Evolutionary conservation across 2,797 vertebrate species (phyloP).

Genomic region (Rhyacichthys aspro): DNA sequence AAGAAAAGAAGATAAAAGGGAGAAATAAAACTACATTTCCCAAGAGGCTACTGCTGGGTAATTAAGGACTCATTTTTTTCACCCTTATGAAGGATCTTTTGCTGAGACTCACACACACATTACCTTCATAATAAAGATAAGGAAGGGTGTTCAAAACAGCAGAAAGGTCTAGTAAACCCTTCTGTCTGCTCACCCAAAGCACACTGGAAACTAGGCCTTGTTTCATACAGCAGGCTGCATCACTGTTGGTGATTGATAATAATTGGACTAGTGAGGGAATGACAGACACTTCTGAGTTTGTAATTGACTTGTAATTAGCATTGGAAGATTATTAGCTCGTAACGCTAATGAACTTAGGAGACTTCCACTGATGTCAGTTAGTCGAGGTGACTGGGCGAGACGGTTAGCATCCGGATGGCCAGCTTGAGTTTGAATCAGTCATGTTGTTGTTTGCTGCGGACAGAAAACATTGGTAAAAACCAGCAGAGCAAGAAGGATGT

Average conservation of each 20-base stretch:
- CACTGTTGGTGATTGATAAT: slow-evolving; percentile 60
- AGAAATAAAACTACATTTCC: slow-evolving; percentile 52
- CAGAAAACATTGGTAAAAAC: slow-evolving; percentile 51
- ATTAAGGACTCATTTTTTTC: slow-evolving; percentile 61
- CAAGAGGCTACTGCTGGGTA: slow-evolving; percentile 48
- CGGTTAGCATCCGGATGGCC: slow-evolving; percentile 22
- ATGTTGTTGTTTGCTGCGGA: slow-evolving; percentile 47
- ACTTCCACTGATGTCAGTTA: slow-evolving; percentile 26
- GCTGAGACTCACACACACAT: slow-evolving; percentile 31
- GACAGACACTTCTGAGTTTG: slow-evolving; percentile 51
- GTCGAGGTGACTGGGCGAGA: slow-evolving; percentile 52
- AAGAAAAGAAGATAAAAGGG: slow-evolving; percentile 22
- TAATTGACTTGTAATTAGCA: slow-evolving; percentile 71
- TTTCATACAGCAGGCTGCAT: slow-evolving; percentile 33
- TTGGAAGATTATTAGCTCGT: slow-evolving; percentile 64
- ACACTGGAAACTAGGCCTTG: slow-evolving; percentile 3
- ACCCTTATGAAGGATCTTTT: slow-evolving; percentile 42
- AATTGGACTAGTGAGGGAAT: slow-evolving; percentile 39
- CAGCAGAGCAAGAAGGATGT: slow-evolving; percentile 51
- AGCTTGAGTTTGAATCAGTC: slow-evolving; percentile 38
- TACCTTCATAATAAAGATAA: slow-evolving; percentile 39
- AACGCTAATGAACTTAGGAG: slow-evolving; percentile 60
- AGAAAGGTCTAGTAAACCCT: background rate
- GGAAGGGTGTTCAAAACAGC: slow-evolving; percentile 17
- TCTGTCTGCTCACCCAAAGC: slow-evolving; percentile 5